A percentile compares a stretch with the other conserved stretches of the same genome.
These are phyloP conservation scores for Mya arenaria DNA, from an alignment of 1,140 invertebrate genomes.

Conservation along the genomic window DNA sequence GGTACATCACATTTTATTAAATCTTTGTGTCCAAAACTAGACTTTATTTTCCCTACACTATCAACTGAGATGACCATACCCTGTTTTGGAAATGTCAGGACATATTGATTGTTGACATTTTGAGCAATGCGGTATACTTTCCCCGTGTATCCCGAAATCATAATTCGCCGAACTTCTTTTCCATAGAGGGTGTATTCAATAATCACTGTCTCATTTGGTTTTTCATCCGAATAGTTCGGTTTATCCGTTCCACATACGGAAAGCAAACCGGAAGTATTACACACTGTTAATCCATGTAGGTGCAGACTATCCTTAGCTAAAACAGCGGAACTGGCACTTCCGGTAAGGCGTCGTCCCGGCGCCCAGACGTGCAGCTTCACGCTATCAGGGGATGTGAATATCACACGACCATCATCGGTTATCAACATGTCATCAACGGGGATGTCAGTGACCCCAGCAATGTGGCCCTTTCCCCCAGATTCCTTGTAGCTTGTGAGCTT, in stretches of 20 bases:
- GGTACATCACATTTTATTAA: too few relatives aligned
- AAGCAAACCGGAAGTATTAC: slow-evolving; percentile 1
- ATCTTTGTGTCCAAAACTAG: neutral
- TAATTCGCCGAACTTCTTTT: slow-evolving; percentile 16
- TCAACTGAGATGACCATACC: slow-evolving; percentile 17
- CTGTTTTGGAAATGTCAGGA: slow-evolving; percentile 36
- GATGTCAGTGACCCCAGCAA: slow-evolving; percentile 9
- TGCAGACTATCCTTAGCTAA: neutral
- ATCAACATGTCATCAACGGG: slow-evolving; percentile 21
- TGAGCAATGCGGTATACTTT: slow-evolving; percentile 45
- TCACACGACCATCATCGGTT: neutral
- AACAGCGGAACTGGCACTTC: neutral
- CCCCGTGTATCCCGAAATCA: slow-evolving; percentile 24
- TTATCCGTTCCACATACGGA: slow-evolving; percentile 30
- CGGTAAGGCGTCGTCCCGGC: neutral
- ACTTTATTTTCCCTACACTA: slow-evolving; percentile 1
- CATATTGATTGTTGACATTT: slow-evolving; percentile 23
- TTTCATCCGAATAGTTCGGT: slow-evolving; percentile 30
- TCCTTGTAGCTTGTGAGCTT: neutral
- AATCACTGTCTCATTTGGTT: slow-evolving; percentile 21
- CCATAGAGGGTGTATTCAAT: slow-evolving; percentile 3
- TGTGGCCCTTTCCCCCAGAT: neutral
- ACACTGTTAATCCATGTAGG: slow-evolving; percentile 34
- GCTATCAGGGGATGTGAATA: slow-evolving; percentile 16
- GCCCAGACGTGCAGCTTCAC: neutral